phyloP scores from a whole-genome alignment of 2,113 vertebrate genomes.

The Python bivittatus region DNA sequence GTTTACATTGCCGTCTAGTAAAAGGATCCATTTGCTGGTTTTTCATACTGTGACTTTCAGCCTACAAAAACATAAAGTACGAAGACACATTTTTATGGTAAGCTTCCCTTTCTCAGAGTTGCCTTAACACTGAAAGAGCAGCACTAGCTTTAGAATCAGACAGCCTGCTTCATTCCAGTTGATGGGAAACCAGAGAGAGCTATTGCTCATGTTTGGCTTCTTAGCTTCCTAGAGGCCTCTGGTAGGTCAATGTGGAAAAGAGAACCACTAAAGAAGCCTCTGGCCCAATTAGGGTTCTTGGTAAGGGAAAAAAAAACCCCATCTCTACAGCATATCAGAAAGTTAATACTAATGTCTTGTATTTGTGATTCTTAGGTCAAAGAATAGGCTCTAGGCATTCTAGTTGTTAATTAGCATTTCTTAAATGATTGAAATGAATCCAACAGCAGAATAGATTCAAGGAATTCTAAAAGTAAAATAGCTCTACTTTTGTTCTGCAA shows the following conservation, averaged over 20 bases:
- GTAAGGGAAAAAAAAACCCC: neutral
- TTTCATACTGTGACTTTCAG: constrained; percentile 95
- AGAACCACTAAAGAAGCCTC: neutral
- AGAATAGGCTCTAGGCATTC: neutral
- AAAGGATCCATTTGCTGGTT: constrained; percentile 99
- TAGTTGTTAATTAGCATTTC: neutral
- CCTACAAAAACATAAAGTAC: constrained; percentile 70
- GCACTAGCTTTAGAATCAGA: neutral
- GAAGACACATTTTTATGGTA: neutral
- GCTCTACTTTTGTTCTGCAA: neutral
- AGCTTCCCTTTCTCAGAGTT: neutral
- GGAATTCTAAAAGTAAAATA: neutral
- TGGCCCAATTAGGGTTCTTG: neutral
- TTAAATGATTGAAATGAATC: constrained; percentile 24
- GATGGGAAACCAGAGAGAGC: neutral
- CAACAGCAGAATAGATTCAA: neutral
- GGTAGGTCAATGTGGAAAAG: neutral
- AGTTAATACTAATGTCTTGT: neutral
- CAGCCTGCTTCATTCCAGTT: neutral
- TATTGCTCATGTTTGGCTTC: neutral
- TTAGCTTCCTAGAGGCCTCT: neutral
- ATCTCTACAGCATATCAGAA: neutral
- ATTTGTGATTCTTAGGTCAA: neutral
- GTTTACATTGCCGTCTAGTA: constrained; percentile 96
- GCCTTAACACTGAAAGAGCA: neutral